Conservation (phyloP, 2,888 invertebrate species). For the Drosophila formosana region DNA sequence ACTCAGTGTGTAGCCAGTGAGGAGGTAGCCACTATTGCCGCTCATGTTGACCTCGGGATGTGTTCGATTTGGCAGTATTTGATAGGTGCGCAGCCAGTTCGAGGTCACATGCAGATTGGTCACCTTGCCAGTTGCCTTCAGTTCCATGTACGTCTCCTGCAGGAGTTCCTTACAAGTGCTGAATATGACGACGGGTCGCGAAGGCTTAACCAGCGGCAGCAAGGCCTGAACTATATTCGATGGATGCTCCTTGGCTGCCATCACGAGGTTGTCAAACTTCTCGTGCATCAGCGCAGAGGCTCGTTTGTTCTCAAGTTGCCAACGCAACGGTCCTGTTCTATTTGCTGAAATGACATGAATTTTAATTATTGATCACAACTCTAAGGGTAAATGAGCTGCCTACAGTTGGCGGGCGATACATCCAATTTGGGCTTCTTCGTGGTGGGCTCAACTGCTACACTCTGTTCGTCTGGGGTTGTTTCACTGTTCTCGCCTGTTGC, state of each 20-base stretch:
- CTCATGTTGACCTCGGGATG: constrained; percentile 98
- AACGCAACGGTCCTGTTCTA: constrained; percentile 85
- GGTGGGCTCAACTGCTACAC: constrained; percentile 59
- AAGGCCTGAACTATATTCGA: constrained; percentile 91
- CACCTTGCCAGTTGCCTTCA: constrained; percentile 90
- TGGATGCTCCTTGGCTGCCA: constrained; percentile 95
- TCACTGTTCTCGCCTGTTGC: constrained; percentile 21
- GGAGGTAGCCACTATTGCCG: constrained; percentile 94
- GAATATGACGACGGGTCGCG: constrained; percentile 94
- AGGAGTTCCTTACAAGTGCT: constrained; percentile 93
- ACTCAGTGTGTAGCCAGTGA: constrained; percentile 88
- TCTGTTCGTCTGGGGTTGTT: constrained; percentile 34
- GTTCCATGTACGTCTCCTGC: constrained; percentile 91
- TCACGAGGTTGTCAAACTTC: constrained; percentile 91
- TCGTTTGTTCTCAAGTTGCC: constrained; percentile 89
- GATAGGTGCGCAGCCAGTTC: constrained; percentile 95
- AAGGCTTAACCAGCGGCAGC: constrained; percentile 91
- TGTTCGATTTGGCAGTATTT: constrained; percentile 95
- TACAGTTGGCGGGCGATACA: constrained; percentile 25
- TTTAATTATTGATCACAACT: neutral
- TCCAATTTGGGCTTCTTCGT: constrained; percentile 69
- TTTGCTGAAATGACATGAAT: constrained; percentile 30
- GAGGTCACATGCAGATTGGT: constrained; percentile 92
- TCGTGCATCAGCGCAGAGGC: constrained; percentile 88
- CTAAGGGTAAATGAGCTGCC: neutral